Evolutionary conservation across 2,113 vertebrate genomes (phyloP).

Genomic region (Bubo blakistoni): DNA sequence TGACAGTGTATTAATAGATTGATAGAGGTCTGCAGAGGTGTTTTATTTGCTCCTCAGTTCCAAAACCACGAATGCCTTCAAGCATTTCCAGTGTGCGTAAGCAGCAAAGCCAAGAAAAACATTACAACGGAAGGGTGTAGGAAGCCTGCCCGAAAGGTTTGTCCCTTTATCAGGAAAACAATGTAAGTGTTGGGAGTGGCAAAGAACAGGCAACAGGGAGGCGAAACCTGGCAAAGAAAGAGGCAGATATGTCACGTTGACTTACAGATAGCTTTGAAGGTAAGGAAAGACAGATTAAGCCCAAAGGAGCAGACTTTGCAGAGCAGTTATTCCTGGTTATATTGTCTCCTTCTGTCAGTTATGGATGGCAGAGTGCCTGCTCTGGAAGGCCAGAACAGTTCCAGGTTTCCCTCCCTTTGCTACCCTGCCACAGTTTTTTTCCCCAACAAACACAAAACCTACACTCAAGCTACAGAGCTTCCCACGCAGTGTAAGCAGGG

Average conservation of each 20-base stretch:
- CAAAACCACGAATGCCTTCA: not conserved
- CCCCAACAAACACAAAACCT: not conserved
- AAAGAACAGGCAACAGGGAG: not conserved
- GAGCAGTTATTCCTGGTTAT: not conserved
- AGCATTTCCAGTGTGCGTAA: not conserved
- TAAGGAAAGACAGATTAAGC: not conserved
- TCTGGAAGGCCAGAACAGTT: not conserved
- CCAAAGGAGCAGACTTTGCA: not conserved
- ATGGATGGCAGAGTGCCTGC: not conserved
- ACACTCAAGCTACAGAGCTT: not conserved
- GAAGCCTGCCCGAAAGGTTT: not conserved
- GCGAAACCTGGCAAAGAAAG: not conserved
- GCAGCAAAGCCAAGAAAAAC: not conserved
- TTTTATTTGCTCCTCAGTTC: not conserved
- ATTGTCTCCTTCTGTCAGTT: not conserved
- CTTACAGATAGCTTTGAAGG: not conserved
- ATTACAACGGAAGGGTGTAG: fast-evolving
- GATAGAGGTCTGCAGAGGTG: not conserved
- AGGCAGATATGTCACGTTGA: not conserved
- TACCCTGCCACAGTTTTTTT: not conserved
- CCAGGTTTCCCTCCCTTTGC: not conserved
- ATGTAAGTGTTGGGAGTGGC: not conserved
- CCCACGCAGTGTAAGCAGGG: fast-evolving
- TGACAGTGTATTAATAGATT: not conserved
- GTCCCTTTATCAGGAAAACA: not conserved